Percentiles rank a stretch among this genome's conserved stretches.
phyloP scores from a whole-genome alignment of 2,113 vertebrate species.

The Lichenostomus cassidix region DNA sequence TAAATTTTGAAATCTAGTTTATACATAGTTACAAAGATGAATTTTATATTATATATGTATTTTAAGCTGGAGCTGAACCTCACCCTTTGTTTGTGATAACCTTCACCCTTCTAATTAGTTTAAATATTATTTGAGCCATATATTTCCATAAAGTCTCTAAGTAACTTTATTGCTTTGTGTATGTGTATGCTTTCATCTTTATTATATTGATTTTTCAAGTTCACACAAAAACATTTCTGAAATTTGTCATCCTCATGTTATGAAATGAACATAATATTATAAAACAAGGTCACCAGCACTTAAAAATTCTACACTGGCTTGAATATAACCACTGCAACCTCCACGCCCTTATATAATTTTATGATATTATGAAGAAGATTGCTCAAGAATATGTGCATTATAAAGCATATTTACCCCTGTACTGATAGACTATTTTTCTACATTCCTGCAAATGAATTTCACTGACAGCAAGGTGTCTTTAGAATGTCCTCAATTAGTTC shows the following conservation, averaged over 20 bases:
- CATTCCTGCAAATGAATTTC: not conserved
- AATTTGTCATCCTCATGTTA: not conserved
- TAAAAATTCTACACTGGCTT: not conserved
- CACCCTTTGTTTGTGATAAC: not conserved
- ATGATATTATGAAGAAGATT: not conserved
- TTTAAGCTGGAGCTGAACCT: not conserved
- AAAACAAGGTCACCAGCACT: not conserved
- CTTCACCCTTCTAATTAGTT: not conserved
- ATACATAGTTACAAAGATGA: not conserved
- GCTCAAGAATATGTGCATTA: not conserved
- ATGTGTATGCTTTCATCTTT: not conserved
- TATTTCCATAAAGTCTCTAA: not conserved
- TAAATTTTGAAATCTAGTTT: not conserved
- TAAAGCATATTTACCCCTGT: not conserved
- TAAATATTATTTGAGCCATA: not conserved
- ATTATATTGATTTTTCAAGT: conserved; percentile 35
- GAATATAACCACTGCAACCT: not conserved
- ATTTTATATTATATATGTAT: not conserved
- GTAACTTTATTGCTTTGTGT: not conserved
- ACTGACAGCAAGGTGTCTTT: not conserved
- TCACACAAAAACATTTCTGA: not conserved
- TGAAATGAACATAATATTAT: not conserved
- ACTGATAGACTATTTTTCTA: not conserved
- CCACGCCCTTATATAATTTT: not conserved
- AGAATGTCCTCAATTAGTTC: not conserved